Base-by-base conservation (phyloP, 2,888 invertebrate genomes). In the Caenorhabditis wallacei region DNA sequence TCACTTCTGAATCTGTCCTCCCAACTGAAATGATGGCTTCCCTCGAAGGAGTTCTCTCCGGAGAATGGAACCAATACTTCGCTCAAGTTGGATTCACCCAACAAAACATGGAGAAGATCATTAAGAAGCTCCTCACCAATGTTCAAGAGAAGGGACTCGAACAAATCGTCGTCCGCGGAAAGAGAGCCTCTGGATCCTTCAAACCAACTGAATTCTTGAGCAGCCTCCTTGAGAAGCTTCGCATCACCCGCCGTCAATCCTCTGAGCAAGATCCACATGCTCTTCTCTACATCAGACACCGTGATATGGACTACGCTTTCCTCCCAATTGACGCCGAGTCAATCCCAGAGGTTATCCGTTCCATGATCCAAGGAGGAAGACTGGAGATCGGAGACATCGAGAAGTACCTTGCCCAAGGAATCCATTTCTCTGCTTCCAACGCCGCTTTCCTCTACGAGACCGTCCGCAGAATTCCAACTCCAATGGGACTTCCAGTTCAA, bases 341-440 rank as follows among this genome's bases (percentile, higher is more conserved):
- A 26, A 54, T 90, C 56, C 84, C 86, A 51, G 82, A 97, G 46
- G 57, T 79, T 26, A 30, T 87, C 83, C 78, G 80, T 18, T 83
- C 79, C 76, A 82, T 84, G 80, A 71, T 86, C 80, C 78, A 82
- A 56, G 81, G 84, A 61, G 86, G 86, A 71, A 76, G 75, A 69
- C 59, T 86, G 53, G 75, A 87, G 26, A 61, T 85, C 74, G 82
- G 80, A 54, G 83, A 80, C 40, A 72, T 88, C 72, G 85, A 88
- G 71, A 76, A 68, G 37, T 24, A 82, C 48, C 81, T 88, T 56
- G 80, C 75, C 61, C 66, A 80, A 40, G 85, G 84, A 68, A 53
- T 79, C 46, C 78, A 81, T 64, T 80, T 86, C 82, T 64, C 82
- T 57, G 71, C 63, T 35, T 56, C 72, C 61, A 54, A 64, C 24